Conservation (phyloP, 2,888 invertebrate species). For the Bombylius discolor region DNA sequence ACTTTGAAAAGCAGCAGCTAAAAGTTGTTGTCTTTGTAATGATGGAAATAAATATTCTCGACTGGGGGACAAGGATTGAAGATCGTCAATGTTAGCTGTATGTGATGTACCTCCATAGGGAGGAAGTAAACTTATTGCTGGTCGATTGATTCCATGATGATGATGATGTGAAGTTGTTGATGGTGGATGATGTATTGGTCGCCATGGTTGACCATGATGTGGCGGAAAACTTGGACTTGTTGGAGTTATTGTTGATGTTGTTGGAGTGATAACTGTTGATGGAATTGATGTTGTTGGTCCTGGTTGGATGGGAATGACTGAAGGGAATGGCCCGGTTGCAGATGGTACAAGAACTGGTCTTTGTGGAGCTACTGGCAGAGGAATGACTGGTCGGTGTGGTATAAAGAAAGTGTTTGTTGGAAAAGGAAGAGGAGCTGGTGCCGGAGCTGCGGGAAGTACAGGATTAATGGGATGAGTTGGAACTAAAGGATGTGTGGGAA, state of each 20-base stretch:
- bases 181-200: neutral
- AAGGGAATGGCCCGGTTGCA: neutral
- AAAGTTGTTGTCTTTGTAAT: neutral
- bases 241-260: neutral
- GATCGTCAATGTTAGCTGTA: neutral
- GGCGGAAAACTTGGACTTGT: neutral
- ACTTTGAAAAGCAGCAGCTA: neutral
- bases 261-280: neutral
- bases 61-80: neutral
- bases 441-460: neutral
- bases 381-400: neutral
- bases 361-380: neutral
- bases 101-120: neutral
- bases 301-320: neutral
- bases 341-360: neutral
- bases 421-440: neutral
- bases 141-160: neutral
- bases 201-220: neutral
- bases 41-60: neutral
- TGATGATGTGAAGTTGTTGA: neutral
- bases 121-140: neutral
- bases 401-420: neutral
- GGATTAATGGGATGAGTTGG: neutral
- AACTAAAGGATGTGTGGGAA: neutral
- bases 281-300: neutral